Conservation (phyloP, 2,797 vertebrate genomes). For the Synaphobranchus kaupii region DNA sequence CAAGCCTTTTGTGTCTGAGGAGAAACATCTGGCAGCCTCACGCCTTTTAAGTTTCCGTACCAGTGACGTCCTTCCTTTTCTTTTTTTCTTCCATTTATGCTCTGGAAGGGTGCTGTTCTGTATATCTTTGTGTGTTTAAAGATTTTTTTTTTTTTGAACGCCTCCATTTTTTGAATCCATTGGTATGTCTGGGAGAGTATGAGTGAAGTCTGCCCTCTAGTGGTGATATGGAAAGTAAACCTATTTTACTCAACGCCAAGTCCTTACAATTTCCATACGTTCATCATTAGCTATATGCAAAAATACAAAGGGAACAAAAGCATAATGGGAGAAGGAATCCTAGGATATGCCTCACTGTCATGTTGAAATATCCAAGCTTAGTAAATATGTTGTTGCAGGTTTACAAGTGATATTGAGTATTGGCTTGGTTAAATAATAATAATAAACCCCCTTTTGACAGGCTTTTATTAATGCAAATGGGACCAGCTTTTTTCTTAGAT, state of each 20-base stretch:
- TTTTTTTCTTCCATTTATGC: slow-evolving; percentile 13
- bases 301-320: neutral
- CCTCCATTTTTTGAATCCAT: neutral
- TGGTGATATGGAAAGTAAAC: neutral
- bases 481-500: neutral
- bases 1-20: slow-evolving; percentile 6
- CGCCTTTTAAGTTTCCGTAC: neutral
- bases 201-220: slow-evolving; percentile 8
- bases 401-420: too few species aligned
- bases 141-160: neutral
- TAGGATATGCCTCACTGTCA: too few species aligned
- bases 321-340: too few species aligned
- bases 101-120: neutral
- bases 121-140: slow-evolving; percentile 1
- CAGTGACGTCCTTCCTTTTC: slow-evolving; percentile 24
- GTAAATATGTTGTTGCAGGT: too few species aligned
- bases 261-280: neutral
- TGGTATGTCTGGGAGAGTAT: neutral
- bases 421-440: neutral
- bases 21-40: slow-evolving; percentile 26
- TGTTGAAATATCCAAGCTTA: too few species aligned
- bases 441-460: neutral
- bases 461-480: neutral
- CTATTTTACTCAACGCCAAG: neutral
- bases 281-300: neutral